phyloP scores from a whole-genome alignment of 92 coral and sea anemone species.

The Phenganax stokvisi region DNA sequence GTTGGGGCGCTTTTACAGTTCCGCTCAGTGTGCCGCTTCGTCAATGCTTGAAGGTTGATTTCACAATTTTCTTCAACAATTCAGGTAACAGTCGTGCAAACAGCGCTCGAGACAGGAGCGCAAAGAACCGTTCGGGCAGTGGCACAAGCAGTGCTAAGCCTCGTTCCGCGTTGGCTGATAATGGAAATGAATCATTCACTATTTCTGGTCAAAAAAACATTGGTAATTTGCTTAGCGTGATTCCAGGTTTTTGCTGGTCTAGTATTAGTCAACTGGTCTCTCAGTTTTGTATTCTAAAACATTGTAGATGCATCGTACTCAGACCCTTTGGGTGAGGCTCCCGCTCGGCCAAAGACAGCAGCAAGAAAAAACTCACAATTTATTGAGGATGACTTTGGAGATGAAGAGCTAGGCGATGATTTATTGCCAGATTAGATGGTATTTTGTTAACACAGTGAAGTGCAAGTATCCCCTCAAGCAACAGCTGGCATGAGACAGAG shows the following conservation, averaged over 20 bases:
- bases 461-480: too few relatives aligned
- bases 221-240: background rate
- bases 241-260: too few relatives aligned
- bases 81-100: constrained; percentile 71
- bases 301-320: constrained; percentile 84
- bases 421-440: constrained; percentile 72
- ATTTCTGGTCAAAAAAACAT: constrained; percentile 21
- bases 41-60: too few relatives aligned
- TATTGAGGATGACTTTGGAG: constrained; percentile 90
- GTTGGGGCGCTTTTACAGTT: too few relatives aligned
- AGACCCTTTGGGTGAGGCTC: constrained; percentile 99
- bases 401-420: constrained; percentile 98
- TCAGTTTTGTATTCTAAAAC: background rate
- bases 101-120: constrained; percentile 56
- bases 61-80: too few relatives aligned
- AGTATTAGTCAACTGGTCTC: background rate
- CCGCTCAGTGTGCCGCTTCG: too few relatives aligned
- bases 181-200: constrained; percentile 63
- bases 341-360: constrained; percentile 98
- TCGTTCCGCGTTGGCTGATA: constrained; percentile 41
- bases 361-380: constrained; percentile 71
- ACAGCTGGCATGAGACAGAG: too few relatives aligned
- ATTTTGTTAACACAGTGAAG: background rate
- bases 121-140: constrained; percentile 61
- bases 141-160: constrained; percentile 55